Percentiles rank a stretch among this genome's conserved stretches.
Conservation (phyloP, 1,140 invertebrate species). For the Brachionus plicatilis region DNA sequence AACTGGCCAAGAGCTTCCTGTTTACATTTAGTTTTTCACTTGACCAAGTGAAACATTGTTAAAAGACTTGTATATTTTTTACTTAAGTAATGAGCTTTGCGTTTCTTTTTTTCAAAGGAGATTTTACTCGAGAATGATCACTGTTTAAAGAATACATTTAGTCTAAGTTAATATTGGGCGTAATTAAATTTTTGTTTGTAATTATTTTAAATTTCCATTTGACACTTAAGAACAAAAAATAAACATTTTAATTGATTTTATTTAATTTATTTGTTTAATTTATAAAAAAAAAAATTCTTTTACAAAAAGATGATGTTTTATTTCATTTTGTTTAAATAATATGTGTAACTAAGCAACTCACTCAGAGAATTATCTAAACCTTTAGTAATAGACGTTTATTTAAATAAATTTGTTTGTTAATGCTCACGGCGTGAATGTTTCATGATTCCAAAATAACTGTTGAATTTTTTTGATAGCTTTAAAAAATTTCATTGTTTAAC, state of each 20-base stretch:
- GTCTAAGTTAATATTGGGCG: background rate
- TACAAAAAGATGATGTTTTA: background rate
- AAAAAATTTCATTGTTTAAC: background rate
- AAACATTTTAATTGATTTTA: background rate
- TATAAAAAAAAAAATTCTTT: background rate
- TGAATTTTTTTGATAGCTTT: background rate
- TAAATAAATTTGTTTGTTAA: background rate
- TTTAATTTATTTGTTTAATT: background rate
- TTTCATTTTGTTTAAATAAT: background rate
- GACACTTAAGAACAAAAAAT: background rate
- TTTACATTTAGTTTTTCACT: slow-evolving; percentile 70
- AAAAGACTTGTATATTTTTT: background rate
- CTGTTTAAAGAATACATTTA: background rate
- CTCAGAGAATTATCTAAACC: background rate
- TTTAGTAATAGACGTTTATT: background rate
- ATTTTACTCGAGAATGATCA: slow-evolving; percentile 1
- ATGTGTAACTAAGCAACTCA: background rate
- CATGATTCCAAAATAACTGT: background rate
- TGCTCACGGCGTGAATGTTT: background rate
- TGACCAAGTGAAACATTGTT: background rate
- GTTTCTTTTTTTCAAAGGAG: background rate
- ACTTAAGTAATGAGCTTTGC: background rate
- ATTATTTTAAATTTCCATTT: background rate
- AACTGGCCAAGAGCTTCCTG: slow-evolving; percentile 96
- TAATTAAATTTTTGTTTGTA: background rate